Evolutionary conservation across 2,888 invertebrate genomes (phyloP).

Genomic region (Drosophila seclusa): DNA sequence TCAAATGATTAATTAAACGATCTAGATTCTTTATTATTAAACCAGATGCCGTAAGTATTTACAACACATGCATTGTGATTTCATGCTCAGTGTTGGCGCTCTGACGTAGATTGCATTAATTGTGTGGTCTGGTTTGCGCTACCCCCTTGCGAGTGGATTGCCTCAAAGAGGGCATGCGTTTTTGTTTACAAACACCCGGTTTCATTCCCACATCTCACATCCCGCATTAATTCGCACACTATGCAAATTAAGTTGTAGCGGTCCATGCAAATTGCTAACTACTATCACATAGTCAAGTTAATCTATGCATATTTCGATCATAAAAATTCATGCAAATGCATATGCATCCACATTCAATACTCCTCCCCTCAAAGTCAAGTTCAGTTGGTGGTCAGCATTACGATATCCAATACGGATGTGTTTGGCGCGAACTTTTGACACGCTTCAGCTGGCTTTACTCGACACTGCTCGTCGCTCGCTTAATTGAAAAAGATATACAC

Average conservation of each 20-base stretch:
- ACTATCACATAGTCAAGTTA: slow-evolving; percentile 58
- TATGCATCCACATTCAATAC: slow-evolving; percentile 14
- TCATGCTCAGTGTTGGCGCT: slow-evolving; percentile 15
- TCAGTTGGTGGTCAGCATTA: slow-evolving; percentile 7
- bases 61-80: neutral
- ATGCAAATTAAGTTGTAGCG: slow-evolving; percentile 63
- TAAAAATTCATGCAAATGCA: slow-evolving; percentile 44
- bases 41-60: neutral
- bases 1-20: neutral
- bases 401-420: slow-evolving; percentile 54
- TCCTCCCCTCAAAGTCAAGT: slow-evolving; percentile 28
- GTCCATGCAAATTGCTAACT: slow-evolving; percentile 59
- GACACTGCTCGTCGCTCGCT: slow-evolving; percentile 36
- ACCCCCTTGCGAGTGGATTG: slow-evolving; percentile 28
- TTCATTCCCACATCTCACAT: slow-evolving; percentile 5
- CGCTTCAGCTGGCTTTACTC: slow-evolving; percentile 26
- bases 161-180: slow-evolving; percentile 11
- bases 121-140: slow-evolving; percentile 31
- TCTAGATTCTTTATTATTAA: neutral
- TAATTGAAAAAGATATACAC: slow-evolving; percentile 67
- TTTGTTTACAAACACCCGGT: neutral
- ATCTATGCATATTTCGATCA: slow-evolving; percentile 45
- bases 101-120: slow-evolving; percentile 38
- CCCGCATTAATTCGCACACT: slow-evolving; percentile 19
- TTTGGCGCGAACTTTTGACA: slow-evolving; percentile 73